These are phyloP conservation scores for Cantharis nigra DNA, from an alignment of 2,888 invertebrate genomes.

Conservation along the genomic window DNA sequence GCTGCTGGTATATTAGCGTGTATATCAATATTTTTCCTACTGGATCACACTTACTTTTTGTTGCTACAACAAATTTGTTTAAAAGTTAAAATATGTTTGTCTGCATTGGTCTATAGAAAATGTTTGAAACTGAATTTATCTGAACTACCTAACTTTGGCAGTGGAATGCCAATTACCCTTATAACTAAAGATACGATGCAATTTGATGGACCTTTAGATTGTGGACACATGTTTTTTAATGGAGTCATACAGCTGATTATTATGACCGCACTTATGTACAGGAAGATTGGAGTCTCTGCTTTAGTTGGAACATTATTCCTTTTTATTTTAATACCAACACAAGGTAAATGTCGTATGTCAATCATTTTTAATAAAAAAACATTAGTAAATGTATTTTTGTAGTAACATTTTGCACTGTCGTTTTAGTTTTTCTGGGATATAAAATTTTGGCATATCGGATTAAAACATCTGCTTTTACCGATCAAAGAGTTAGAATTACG, in stretches of 20 bases:
- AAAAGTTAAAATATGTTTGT: constrained; percentile 80
- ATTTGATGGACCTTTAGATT: constrained; percentile 79
- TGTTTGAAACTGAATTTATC: constrained; percentile 71
- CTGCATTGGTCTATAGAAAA: constrained; percentile 83
- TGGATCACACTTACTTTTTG: constrained; percentile 81
- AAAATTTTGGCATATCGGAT: constrained; percentile 70
- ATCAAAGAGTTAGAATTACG: constrained; percentile 57
- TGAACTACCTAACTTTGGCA: constrained; percentile 82
- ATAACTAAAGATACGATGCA: constrained; percentile 57
- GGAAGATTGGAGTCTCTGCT: constrained; percentile 59
- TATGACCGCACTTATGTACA: constrained; percentile 72
- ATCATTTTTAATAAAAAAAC: background rate
- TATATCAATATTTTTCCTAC: constrained; percentile 71
- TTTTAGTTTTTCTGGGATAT: constrained; percentile 71
- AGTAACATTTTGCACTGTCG: background rate
- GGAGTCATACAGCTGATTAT: constrained; percentile 77
- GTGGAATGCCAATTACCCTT: constrained; percentile 59
- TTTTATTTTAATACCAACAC: constrained; percentile 55
- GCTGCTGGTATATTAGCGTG: constrained; percentile 72
- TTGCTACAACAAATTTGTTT: constrained; percentile 80
- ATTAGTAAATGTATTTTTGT: too few species aligned
- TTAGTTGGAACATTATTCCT: constrained; percentile 61
- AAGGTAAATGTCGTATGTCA: constrained; percentile 48
- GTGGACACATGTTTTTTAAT: constrained; percentile 81
- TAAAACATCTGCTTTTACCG: constrained; percentile 82